Percentiles rank a stretch among this genome's conserved stretches.
These are phyloP conservation scores for Mormoops blainvillei DNA, from an alignment of 2,113 vertebrate species.

Conservation along the genomic window DNA sequence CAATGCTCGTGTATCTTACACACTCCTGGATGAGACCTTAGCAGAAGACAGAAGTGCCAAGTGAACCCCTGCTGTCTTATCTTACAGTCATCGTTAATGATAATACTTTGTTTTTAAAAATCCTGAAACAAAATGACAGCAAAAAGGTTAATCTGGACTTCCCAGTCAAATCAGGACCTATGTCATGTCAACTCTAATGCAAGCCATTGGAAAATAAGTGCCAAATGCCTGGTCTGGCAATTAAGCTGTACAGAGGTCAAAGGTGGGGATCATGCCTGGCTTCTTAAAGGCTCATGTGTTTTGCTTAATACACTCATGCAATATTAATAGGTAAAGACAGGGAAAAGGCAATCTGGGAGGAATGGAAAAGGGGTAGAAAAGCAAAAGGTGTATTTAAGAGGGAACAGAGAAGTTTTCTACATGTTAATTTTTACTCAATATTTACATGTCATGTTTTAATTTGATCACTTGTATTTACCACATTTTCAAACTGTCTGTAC, in stretches of 20 bases:
- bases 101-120: background rate
- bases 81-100: background rate
- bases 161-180: background rate
- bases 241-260: background rate
- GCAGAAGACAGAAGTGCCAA: background rate
- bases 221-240: background rate
- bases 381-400: background rate
- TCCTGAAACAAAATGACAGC: background rate
- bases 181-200: background rate
- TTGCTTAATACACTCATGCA: background rate
- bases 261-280: background rate
- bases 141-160: background rate
- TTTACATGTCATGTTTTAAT: background rate
- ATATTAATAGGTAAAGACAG: background rate
- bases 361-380: background rate
- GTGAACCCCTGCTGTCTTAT: background rate
- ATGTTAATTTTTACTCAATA: background rate
- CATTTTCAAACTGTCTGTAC: background rate
- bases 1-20: background rate
- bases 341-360: background rate
- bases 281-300: background rate
- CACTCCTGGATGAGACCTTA: background rate
- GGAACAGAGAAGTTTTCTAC: background rate
- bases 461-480: background rate
- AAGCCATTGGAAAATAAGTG: background rate